phyloP scores from a whole-genome alignment of 2,113 vertebrate species.

The Psittacula cyanocephala region DNA sequence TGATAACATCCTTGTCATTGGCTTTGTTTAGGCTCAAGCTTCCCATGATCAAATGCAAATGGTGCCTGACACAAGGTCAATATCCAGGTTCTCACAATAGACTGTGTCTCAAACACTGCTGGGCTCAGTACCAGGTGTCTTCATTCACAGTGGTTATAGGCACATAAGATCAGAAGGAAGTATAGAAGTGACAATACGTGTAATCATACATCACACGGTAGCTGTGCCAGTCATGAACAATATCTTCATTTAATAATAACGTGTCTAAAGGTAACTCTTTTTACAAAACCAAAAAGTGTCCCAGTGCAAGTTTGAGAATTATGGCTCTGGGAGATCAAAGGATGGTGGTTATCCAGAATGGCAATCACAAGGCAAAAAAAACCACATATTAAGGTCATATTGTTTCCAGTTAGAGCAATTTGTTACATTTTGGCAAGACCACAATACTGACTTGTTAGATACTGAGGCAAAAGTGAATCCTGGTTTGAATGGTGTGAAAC shows the following conservation, averaged over 20 bases:
- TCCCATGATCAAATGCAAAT: not conserved
- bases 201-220: not conserved
- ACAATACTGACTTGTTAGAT: not conserved
- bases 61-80: not conserved
- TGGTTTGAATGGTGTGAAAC: not conserved
- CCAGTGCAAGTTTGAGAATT: not conserved
- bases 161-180: not conserved
- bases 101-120: not conserved
- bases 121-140: not conserved
- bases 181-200: not conserved
- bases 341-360: not conserved
- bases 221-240: not conserved
- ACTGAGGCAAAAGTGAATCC: not conserved
- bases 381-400: not conserved
- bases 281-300: not conserved
- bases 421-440: not conserved
- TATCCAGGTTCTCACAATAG: not conserved
- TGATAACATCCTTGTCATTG: not conserved
- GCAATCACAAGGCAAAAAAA: not conserved
- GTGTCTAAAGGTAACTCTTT: not conserved
- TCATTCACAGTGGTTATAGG: not conserved
- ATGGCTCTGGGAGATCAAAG: not conserved
- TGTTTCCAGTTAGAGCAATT: not conserved
- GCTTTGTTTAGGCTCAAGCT: not conserved
- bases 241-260: not conserved